phyloP scores from a whole-genome alignment of 2,113 vertebrate species.

The Aegithalos caudatus region DNA sequence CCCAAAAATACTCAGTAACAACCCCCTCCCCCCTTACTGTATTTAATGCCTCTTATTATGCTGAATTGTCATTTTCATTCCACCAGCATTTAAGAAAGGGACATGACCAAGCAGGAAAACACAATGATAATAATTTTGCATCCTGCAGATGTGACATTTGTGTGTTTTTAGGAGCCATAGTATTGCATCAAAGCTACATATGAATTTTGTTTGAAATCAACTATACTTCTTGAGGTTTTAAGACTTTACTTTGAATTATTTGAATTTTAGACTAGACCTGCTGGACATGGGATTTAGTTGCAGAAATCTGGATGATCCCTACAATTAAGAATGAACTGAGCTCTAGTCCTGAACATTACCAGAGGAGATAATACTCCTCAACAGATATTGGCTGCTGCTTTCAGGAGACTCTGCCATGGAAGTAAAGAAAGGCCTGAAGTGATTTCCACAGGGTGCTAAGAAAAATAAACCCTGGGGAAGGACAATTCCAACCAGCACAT shows the following conservation, averaged over 20 bases:
- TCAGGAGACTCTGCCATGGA: not conserved
- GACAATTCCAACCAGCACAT: not conserved
- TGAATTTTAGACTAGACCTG: not conserved
- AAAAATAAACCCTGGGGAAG: not conserved
- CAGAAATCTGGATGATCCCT: not conserved
- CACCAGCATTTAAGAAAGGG: not conserved
- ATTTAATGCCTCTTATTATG: not conserved
- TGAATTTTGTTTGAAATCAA: not conserved
- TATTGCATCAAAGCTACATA: not conserved
- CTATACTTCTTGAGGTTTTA: not conserved
- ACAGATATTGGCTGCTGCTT: not conserved
- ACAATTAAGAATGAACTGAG: not conserved
- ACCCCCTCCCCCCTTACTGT: accelerated
- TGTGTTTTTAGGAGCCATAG: not conserved
- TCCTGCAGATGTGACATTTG: not conserved
- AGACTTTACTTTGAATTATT: not conserved
- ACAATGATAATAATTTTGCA: not conserved
- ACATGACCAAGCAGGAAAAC: not conserved
- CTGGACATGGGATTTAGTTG: not conserved
- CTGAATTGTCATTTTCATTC: not conserved
- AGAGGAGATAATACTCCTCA: not conserved
- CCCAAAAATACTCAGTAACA: not conserved
- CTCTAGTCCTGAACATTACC: not conserved
- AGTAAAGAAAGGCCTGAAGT: not conserved
- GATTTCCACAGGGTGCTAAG: not conserved